These are phyloP conservation scores for Craniophora ligustri DNA, from an alignment of 2,888 invertebrate genomes.

Conservation along the genomic window DNA sequence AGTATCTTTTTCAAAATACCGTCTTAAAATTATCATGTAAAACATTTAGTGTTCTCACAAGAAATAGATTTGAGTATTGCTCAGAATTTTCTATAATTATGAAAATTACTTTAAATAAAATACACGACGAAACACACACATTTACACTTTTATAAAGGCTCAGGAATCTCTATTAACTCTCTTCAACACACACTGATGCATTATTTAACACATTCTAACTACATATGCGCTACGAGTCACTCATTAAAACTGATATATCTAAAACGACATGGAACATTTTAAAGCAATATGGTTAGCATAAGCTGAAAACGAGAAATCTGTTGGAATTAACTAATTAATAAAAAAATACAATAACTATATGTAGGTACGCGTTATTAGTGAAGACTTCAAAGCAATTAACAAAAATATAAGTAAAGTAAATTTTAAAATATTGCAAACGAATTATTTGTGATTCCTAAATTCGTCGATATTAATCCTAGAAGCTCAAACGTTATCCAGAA, in stretches of 20 bases:
- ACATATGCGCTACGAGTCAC: conserved; percentile 24
- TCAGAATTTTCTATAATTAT: conserved; percentile 74
- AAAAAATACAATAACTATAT: conserved; percentile 3
- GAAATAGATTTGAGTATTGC: conserved; percentile 72
- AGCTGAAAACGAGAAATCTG: conserved; percentile 42
- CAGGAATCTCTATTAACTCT: conserved; percentile 63
- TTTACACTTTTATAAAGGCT: conserved; percentile 64
- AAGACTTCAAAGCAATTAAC: conserved; percentile 36
- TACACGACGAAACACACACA: conserved; percentile 55
- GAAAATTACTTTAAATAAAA: conserved; percentile 60
- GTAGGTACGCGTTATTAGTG: not conserved
- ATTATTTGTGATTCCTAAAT: conserved; percentile 60
- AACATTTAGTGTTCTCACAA: conserved; percentile 47
- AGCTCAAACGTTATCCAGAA: conserved; percentile 80
- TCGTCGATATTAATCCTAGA: conserved; percentile 79
- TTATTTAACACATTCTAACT: conserved; percentile 32
- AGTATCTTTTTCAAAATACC: conserved; percentile 22
- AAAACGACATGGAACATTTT: conserved; percentile 33
- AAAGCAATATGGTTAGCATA: conserved; percentile 31
- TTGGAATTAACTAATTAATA: conserved; percentile 21
- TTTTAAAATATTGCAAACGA: conserved; percentile 26
- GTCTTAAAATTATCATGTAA: conserved; percentile 48
- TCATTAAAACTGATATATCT: conserved; percentile 25
- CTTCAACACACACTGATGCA: conserved; percentile 32
- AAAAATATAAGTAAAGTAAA: conserved; percentile 22